Evolutionary conservation across 2,888 invertebrate species (phyloP), one percentile per base, ranked within the genome.

Genomic region (Tribolium freemani): DNA sequence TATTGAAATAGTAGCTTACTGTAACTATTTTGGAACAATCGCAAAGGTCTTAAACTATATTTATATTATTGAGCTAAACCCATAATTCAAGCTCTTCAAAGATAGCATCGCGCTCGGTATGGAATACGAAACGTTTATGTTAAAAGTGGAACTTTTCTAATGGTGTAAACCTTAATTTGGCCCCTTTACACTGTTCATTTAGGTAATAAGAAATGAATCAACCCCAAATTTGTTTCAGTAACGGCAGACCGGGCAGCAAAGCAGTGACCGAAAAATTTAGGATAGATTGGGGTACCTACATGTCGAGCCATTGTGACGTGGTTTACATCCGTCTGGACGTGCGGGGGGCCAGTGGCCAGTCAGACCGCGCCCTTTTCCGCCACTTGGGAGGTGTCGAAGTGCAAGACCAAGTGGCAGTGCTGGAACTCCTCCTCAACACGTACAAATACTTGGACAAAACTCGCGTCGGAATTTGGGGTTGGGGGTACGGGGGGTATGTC

Each of bases 401-500:
- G 46, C 93, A 95, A 82, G 97, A 97, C 89, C 96, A 97, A 88
- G 91, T 97, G 82, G 92, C 92, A 81, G 96, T 95, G 81, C 89
- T 95, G 84, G 92, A 92, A 90, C 92, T 94, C 88, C 91, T 97
- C 80, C 88, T 95, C 84, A 93, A 95, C 71, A 93, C 92, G 56
- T 90, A 93, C 80, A 93, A 93, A 83, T 97, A 93, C 87, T 90
- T 97, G 83, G 96, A 97, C 87, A 93, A 93, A 82, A 93, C 93
- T 1, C 90, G 96, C 72, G 94, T 96, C 53, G 97, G 96, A 5
- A 94, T 98, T 69, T 97, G 96, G 96, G 98, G 98, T 50, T 96
- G 97, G 96, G 97, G 97, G 10, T 98, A 97, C 87, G 98, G 96
- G 5, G 98, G 97, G 5, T 98, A 96, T 87, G 95, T 97, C 44